Evolutionary conservation across 2,113 vertebrate genomes (phyloP), one percentile per base, ranked within the genome.

Genomic region (Cinclus mexicanus): DNA sequence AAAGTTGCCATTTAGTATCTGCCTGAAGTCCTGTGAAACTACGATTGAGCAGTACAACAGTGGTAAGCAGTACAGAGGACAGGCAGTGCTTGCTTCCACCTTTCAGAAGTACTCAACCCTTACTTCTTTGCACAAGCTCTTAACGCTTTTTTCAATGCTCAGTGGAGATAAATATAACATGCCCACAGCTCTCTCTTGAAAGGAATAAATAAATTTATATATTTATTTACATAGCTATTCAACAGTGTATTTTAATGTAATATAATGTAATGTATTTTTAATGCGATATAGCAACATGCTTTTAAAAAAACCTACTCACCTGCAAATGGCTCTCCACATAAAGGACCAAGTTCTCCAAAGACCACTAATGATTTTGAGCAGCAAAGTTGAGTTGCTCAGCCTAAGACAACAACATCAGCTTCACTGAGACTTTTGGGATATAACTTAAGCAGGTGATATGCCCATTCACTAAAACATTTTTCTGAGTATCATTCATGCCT

Each of bases 1-100:
- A 87, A 83, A 93, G 22, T 39, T 96, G 28, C 67, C 29, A 53
- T 60, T 93, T 90, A 89, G 77, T 87, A 55, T 85, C 60, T 95
- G 57, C 24, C 56, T 78, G 57, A 90, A 84, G 49, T 49, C 52
- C 53, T 67, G 10, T 83, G 74, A 64, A 87, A 77, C 53, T 49
- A 64, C 2, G 3, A 55, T 41, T 65, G 50, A 74, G 46, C 39
- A 83, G 55, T 61, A 41, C 59, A 68, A 37, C 11, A 41, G 33
- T 9, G 22, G 63, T 55, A 69, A 84, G 33, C 10, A 76, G n/a
- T 37, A 29, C 47, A 68, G 10, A 47, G 61, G 26, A 26, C 7
- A 65, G 39, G 13, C 25, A 37, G 25, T 33, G 56, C 17, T n/a
- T 80, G 17, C 42, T 57, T 57, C 25, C 21, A 33, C 44, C 67